Conservation (phyloP, 2,113 vertebrate genomes). For the Axis porcinus region DNA sequence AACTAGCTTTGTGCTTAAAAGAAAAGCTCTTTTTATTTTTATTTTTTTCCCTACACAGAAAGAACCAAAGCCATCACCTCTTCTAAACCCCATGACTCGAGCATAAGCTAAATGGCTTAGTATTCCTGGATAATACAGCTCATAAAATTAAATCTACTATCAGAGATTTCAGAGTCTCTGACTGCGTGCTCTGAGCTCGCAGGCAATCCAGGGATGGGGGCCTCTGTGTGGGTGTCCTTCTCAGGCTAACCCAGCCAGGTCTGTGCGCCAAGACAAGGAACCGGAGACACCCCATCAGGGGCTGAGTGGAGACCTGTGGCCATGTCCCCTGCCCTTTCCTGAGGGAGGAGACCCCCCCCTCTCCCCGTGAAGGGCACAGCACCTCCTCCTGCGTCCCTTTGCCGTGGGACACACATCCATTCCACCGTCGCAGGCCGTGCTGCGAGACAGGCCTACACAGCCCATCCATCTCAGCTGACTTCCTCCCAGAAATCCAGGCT, state of each 20-base stretch:
- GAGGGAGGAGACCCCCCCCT: background rate
- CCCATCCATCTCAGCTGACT: background rate
- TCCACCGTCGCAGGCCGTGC: fast-evolving
- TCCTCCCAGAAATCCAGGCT: background rate
- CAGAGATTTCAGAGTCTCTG: background rate
- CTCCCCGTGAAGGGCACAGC: background rate
- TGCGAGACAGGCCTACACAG: background rate
- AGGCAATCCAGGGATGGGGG: background rate
- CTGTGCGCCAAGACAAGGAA: background rate
- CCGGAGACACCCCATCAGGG: background rate
- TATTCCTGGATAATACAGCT: constrained; percentile 45
- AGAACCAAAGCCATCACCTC: constrained; percentile 51
- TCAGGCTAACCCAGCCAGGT: background rate
- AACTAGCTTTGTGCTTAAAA: constrained; percentile 73
- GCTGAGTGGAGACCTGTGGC: background rate
- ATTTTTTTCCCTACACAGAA: background rate
- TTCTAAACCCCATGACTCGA: constrained; percentile 35
- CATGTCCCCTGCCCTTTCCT: background rate
- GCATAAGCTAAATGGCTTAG: constrained; percentile 52
- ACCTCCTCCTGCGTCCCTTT: background rate
- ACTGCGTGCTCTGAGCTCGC: background rate
- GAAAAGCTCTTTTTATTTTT: constrained; percentile 36
- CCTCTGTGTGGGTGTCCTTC: background rate
- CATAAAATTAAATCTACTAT: constrained; percentile 58
- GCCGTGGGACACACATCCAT: fast-evolving